Conservation (phyloP, 2,113 vertebrate species). For the Nanorana parkeri region DNA sequence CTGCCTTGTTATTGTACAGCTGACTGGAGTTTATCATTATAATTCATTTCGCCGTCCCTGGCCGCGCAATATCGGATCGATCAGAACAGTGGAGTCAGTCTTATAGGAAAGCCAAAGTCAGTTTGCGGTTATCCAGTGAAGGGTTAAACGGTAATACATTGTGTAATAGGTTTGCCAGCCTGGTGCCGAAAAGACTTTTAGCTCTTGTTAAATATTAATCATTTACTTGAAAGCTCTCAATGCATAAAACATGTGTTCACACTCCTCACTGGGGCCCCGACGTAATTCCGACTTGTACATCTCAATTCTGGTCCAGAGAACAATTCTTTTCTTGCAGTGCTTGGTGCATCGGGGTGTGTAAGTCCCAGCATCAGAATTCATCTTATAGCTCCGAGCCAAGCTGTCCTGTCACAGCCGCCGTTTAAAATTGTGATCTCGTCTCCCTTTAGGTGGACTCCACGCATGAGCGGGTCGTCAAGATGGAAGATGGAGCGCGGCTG, state of each 20-base stretch:
- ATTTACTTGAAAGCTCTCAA: constrained; percentile 39
- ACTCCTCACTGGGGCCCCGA: background rate
- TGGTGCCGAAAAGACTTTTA: constrained; percentile 3
- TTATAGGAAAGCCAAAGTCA: too few species aligned
- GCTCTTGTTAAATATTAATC: constrained; percentile 45
- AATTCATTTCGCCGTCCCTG: too few species aligned
- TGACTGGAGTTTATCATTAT: too few species aligned
- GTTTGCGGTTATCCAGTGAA: too few species aligned
- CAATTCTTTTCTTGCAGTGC: background rate
- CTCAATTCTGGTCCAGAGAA: background rate
- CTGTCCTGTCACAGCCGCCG: background rate
- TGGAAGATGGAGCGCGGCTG: constrained; percentile 89
- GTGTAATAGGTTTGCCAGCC: background rate
- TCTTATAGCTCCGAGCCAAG: background rate
- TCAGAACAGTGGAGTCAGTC: too few species aligned
- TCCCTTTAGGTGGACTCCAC: constrained; percentile 83
- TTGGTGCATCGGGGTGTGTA: background rate
- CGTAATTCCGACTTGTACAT: background rate
- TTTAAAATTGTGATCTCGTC: background rate
- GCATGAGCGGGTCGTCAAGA: constrained; percentile 87
- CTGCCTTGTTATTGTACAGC: too few species aligned
- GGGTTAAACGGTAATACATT: too few species aligned
- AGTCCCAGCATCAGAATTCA: background rate
- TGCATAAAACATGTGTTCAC: constrained; percentile 51
- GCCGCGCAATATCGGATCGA: too few species aligned